Percentiles rank a stretch among this genome's conserved stretches.
Conservation (phyloP, 2,797 vertebrate species). For the Sebastes matsubarae region DNA sequence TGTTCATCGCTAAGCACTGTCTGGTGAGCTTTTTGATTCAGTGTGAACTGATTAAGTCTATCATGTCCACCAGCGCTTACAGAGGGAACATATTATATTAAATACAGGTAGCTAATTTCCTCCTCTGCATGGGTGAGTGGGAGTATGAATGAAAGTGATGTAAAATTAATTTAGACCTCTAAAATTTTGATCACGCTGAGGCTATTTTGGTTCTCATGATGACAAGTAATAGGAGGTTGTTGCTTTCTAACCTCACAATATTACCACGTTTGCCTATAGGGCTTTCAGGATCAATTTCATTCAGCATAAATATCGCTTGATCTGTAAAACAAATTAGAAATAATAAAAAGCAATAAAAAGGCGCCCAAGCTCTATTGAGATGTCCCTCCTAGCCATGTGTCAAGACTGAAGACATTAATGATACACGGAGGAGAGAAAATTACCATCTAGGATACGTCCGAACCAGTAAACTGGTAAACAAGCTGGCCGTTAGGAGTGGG, state of each 20-base stretch:
- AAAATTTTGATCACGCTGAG: constrained; percentile 81
- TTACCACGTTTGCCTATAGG: constrained; percentile 69
- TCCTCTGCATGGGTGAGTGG: constrained; percentile 80
- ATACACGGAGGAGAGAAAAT: constrained; percentile 92
- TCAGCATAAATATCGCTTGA: constrained; percentile 84
- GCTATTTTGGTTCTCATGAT: constrained; percentile 82
- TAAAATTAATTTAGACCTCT: constrained; percentile 83
- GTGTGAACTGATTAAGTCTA: constrained; percentile 80
- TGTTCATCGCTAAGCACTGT: constrained; percentile 63
- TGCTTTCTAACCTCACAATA: constrained; percentile 73
- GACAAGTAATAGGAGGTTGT: constrained; percentile 80
- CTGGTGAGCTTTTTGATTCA: constrained; percentile 75
- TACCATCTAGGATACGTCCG: constrained; percentile 94
- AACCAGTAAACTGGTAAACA: constrained; percentile 98
- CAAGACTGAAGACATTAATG: constrained; percentile 91
- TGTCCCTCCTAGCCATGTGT: constrained; percentile 88
- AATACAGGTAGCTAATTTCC: constrained; percentile 84
- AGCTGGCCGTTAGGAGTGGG: constrained; percentile 94
- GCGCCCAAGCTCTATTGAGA: constrained; percentile 80
- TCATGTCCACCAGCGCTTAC: constrained; percentile 82
- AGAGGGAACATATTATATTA: constrained; percentile 82
- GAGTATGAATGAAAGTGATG: constrained; percentile 82
- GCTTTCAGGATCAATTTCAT: constrained; percentile 82
- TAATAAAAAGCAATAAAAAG: constrained; percentile 81
- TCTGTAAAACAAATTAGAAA: constrained; percentile 83